Percentiles rank a stretch among this genome's conserved stretches.
Evolutionary conservation across 2,797 vertebrate species (phyloP).

Genomic region (Acomys russatus): DNA sequence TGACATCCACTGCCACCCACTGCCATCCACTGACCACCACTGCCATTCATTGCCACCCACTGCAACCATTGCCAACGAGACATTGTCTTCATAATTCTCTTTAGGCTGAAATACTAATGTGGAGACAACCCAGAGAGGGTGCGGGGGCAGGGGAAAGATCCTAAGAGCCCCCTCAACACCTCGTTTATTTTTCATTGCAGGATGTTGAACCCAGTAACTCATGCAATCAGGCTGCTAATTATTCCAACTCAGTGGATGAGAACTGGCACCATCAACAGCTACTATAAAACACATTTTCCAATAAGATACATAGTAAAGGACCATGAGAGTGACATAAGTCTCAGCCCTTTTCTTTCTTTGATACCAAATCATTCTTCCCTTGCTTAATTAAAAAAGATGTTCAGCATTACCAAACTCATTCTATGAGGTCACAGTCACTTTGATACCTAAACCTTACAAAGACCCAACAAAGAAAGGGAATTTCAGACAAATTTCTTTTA

Average conservation of each 20-base stretch:
- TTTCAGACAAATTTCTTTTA: too few species aligned
- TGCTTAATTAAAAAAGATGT: background rate
- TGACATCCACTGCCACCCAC: too few species aligned
- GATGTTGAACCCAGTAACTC: background rate
- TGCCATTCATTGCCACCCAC: too few species aligned
- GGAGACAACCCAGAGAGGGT: background rate
- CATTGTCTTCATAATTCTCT: background rate
- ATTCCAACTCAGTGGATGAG: background rate
- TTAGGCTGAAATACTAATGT: background rate
- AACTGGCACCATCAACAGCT: too few species aligned
- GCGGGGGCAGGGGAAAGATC: background rate
- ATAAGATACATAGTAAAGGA: background rate
- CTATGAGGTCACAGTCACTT: too few species aligned
- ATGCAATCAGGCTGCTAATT: background rate
- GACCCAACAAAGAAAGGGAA: too few species aligned
- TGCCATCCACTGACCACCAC: too few species aligned
- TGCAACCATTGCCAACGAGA: background rate
- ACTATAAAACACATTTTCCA: background rate
- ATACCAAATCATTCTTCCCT: background rate
- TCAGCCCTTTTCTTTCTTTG: background rate
- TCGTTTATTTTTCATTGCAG: background rate
- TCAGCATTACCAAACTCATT: too few species aligned
- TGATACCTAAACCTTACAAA: too few species aligned
- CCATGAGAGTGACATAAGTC: background rate
- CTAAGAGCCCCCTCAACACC: too few species aligned